Percentiles rank a stretch among this genome's conserved stretches.
Conservation (phyloP, 2,113 vertebrate genomes). For the Chinchilla lanigera region DNA sequence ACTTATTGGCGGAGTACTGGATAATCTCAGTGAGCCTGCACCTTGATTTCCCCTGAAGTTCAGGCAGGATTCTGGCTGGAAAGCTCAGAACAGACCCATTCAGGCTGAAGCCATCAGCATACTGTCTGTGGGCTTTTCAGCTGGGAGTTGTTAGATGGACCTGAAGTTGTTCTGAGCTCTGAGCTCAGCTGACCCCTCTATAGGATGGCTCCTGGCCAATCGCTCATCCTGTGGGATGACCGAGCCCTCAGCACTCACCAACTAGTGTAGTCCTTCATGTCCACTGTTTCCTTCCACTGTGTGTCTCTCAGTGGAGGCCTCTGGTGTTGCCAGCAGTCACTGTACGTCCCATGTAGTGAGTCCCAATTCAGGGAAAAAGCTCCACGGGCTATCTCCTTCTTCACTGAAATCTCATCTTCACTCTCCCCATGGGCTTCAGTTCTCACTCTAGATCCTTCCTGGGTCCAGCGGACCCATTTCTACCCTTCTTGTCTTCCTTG, state of each 20-base stretch:
- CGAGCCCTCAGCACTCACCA: neutral
- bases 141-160: neutral
- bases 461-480: neutral
- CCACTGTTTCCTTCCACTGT: neutral
- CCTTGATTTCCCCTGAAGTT: neutral
- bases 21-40: neutral
- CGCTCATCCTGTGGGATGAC: neutral
- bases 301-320: neutral
- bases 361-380: neutral
- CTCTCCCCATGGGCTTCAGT: neutral
- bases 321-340: neutral
- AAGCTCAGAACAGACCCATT: neutral
- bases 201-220: neutral
- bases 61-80: neutral
- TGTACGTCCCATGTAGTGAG: neutral
- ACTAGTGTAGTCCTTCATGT: neutral
- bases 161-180: neutral
- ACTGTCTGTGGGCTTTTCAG: neutral
- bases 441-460: neutral
- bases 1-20: neutral
- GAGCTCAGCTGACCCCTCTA: neutral
- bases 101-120: neutral
- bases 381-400: neutral
- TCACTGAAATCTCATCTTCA: neutral
- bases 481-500: neutral